phyloP scores from a whole-genome alignment of 92 coral and sea anemone genomes.

The Isaurus tuberculatus region DNA sequence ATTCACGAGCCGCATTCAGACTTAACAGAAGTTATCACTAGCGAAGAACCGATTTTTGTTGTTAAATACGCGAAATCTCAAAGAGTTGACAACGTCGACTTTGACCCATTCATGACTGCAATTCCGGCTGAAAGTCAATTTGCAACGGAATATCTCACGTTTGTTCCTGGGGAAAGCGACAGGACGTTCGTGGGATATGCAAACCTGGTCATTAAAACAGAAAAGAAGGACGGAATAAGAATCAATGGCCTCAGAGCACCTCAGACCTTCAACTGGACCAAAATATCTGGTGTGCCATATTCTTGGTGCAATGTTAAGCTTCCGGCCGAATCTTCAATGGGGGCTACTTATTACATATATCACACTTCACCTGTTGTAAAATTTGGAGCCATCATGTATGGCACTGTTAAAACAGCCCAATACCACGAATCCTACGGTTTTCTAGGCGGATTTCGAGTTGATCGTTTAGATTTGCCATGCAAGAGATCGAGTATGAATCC shows the following conservation, averaged over 20 bases:
- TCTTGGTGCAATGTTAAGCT: conserved; percentile 61
- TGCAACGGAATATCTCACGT: conserved; percentile 75
- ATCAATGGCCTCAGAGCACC: conserved; percentile 39
- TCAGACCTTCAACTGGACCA: conserved; percentile 53
- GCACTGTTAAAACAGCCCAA: conserved; percentile 49
- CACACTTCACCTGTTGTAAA: conserved; percentile 72
- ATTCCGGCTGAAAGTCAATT: conserved; percentile 76
- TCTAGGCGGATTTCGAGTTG: conserved; percentile 74
- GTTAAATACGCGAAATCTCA: conserved; percentile 74
- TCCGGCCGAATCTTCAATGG: conserved; percentile 30
- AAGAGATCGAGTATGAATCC: conserved; percentile 56
- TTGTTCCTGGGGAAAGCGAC: conserved; percentile 50
- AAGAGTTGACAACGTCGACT: conserved; percentile 8
- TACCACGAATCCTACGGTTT: conserved; percentile 67
- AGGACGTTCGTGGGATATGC: conserved; percentile 45
- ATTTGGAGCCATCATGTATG: conserved; percentile 74
- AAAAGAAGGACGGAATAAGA: conserved; percentile 48
- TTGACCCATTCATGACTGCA: conserved; percentile 78
- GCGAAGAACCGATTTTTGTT: conserved; percentile 74
- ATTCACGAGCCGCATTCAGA: conserved; percentile 48
- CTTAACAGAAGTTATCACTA: conserved; percentile 55
- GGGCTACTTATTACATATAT: conserved; percentile 59
- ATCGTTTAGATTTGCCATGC: conserved; percentile 41
- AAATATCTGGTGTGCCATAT: conserved; percentile 45
- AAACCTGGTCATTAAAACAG: conserved; percentile 63